Conservation (phyloP, 2,113 vertebrate species). For the Clarias batrachus region DNA sequence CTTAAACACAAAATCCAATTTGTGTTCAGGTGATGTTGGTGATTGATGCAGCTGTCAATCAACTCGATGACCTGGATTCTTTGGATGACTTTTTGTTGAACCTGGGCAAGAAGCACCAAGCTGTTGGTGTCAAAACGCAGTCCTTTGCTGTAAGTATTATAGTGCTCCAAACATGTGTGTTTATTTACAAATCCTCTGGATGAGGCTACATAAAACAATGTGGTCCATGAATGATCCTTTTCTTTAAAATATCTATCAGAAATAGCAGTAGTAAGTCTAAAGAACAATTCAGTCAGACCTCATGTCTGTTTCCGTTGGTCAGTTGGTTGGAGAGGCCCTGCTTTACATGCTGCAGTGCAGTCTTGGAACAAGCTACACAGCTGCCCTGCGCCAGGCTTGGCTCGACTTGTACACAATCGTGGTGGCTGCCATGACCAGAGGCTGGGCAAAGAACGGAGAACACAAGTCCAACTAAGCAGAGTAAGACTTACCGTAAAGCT, state of each 20-base stretch:
- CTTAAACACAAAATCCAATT: neutral
- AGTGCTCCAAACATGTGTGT: neutral
- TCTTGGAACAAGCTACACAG: slow-evolving; percentile 83
- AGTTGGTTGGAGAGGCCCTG: slow-evolving; percentile 88
- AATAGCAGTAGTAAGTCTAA: slow-evolving; percentile 26
- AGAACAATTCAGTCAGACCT: neutral
- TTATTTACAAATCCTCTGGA: neutral
- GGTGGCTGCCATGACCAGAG: slow-evolving; percentile 84
- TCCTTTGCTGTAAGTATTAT: slow-evolving; percentile 83
- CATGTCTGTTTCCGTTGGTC: slow-evolving; percentile 42
- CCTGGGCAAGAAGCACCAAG: slow-evolving; percentile 87
- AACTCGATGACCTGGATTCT: slow-evolving; percentile 84
- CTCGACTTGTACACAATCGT: slow-evolving; percentile 84
- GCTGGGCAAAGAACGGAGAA: slow-evolving; percentile 78
- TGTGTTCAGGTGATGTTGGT: slow-evolving; percentile 88
- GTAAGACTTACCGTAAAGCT: slow-evolving; percentile 15
- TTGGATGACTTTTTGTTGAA: slow-evolving; percentile 86
- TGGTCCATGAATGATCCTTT: neutral
- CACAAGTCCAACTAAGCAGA: slow-evolving; percentile 71
- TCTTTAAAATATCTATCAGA: slow-evolving; percentile 2
- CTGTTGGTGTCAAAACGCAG: slow-evolving; percentile 84
- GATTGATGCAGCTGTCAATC: slow-evolving; percentile 87
- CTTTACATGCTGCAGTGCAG: slow-evolving; percentile 92
- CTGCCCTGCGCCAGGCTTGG: slow-evolving; percentile 83
- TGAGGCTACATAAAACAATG: neutral